Evolutionary conservation across 1,140 invertebrate species (phyloP).

Genomic region (Panagrolaimus sp.): DNA sequence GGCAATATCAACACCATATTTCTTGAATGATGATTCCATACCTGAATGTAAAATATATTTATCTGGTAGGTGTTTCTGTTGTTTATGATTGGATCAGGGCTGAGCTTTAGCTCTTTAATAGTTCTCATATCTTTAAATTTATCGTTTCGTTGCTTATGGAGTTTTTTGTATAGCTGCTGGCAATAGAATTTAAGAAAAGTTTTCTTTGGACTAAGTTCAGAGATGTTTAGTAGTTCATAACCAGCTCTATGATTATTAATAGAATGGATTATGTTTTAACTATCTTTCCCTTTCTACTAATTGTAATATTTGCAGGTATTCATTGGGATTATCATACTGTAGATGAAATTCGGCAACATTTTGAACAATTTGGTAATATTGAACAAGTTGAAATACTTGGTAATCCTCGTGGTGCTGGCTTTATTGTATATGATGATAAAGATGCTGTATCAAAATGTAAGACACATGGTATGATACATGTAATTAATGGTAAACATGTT

Average conservation of each 20-base stretch:
- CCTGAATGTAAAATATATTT: slow-evolving; percentile 37
- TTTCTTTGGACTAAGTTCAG: too few species aligned
- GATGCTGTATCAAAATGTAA: slow-evolving; percentile 28
- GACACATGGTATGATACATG: slow-evolving; percentile 17
- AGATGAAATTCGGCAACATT: slow-evolving; percentile 38
- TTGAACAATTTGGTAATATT: slow-evolving; percentile 40
- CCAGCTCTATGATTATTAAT: too few species aligned
- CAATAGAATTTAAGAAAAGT: too few species aligned
- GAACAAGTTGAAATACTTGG: slow-evolving; percentile 48
- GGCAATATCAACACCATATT: slow-evolving; percentile 31
- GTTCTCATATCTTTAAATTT: too few species aligned
- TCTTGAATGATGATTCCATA: slow-evolving; percentile 34
- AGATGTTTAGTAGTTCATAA: too few species aligned
- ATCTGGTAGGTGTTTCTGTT: slow-evolving; percentile 18
- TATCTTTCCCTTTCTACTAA: too few species aligned
- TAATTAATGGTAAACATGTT: slow-evolving; percentile 32
- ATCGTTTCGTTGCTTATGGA: slow-evolving; percentile 12
- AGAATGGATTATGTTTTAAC: too few species aligned
- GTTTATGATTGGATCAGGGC: too few species aligned
- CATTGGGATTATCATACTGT: slow-evolving; percentile 47
- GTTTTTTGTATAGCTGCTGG: too few species aligned
- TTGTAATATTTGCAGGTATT: slow-evolving; percentile 29
- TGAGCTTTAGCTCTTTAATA: too few species aligned
- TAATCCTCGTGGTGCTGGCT: slow-evolving; percentile 34
- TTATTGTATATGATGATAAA: slow-evolving; percentile 39